Evolutionary conservation across 2,797 vertebrate species (phyloP), one percentile per base, ranked within the genome.

Genomic region (Brachyalestes nurse): DNA sequence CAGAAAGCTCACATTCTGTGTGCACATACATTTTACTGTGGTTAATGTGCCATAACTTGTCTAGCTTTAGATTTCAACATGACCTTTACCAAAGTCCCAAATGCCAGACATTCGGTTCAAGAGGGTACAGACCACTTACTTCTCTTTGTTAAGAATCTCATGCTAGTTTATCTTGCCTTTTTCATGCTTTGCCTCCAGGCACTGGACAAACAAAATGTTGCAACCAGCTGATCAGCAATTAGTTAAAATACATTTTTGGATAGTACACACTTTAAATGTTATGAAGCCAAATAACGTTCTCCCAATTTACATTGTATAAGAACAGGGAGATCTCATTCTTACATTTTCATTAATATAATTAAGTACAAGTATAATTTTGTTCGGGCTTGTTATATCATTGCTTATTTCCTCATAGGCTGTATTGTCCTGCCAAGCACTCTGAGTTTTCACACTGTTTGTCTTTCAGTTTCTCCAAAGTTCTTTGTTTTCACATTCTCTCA

Each of bases 381-480:
- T 13, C n/a, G 4, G 10, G 58, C n/a, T 61, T 61, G 9, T 61
- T 61, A 10, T n/a, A 16, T 61, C 23, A 8, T 21, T 61, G 58
- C 58, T 25, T 28, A 13, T 62, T 62, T 5, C 28, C 13, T 62
- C 61, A 28, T 16, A 17, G 25, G 12, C 28, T 17, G 14, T 34
- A 64, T 21, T 67, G 12, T 23, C 5, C n/a, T 21, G 9, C 40
- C 8, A 45, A 67, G 42, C 25, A 64, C 61, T 2, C 58, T 7
- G n/a, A 21, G 65, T 42, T 67, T 67, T 14, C 66, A 45, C 66
- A 62, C 58, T 61, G 58, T 45, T 40, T 67, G 28, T 45, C 17
- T 42, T n/a, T 42, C 19, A 69, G n/a, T 69, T 13, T 21, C 65
- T 21, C 19, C 21, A 47, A 47, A 9, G 0, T n/a, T 47, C 65